These are phyloP conservation scores for Sialis lutaria DNA, from an alignment of 2,888 invertebrate species.

Conservation along the genomic window DNA sequence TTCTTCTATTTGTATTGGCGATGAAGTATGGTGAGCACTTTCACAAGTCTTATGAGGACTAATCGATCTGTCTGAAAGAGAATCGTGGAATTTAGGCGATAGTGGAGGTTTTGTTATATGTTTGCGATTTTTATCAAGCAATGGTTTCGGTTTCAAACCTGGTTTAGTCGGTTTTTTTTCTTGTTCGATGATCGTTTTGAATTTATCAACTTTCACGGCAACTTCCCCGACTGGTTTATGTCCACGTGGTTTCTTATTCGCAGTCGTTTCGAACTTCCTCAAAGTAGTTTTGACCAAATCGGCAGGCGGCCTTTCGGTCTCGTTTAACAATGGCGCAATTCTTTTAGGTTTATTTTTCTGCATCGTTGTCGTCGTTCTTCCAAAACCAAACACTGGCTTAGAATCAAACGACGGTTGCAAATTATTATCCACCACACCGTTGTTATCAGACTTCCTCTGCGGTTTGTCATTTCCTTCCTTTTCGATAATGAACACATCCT, in stretches of 20 bases:
- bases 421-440: conserved; percentile 5
- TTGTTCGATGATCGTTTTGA: conserved; percentile 42
- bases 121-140: conserved; percentile 18
- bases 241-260: conserved; percentile 32
- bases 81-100: conserved; percentile 7
- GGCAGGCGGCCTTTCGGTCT: conserved; percentile 68
- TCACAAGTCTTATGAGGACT: background rate
- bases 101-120: conserved; percentile 11
- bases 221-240: conserved; percentile 39
- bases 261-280: conserved; percentile 62
- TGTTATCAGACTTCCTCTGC: conserved; percentile 14
- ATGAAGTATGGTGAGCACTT: background rate
- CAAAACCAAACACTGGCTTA: background rate
- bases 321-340: conserved; percentile 44
- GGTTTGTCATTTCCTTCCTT: conserved; percentile 18
- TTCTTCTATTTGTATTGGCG: background rate
- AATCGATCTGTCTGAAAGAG: background rate
- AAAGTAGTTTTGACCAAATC: conserved; percentile 78
- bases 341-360: conserved; percentile 37
- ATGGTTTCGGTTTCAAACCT: conserved; percentile 27
- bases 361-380: conserved; percentile 12
- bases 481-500: conserved; percentile 28
- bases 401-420: background rate
- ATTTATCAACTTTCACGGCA: conserved; percentile 44
- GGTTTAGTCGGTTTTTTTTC: conserved; percentile 27